phyloP scores from a whole-genome alignment of 2,113 vertebrate genomes.

The Cyphomyrus discorhynchus region DNA sequence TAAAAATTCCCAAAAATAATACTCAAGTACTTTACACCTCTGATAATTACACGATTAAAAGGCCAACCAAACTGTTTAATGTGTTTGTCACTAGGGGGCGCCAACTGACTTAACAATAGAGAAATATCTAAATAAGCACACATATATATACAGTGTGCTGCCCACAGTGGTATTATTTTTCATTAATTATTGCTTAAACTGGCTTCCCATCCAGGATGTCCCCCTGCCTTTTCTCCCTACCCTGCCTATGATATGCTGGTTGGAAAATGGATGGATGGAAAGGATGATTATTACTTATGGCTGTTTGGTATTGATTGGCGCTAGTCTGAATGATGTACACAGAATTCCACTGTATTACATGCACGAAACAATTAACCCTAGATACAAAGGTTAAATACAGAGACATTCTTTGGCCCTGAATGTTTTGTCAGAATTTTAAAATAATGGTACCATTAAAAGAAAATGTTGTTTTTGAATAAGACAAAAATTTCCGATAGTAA shows the following conservation, averaged over 20 bases:
- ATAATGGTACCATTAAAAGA: background rate
- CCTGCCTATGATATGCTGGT: background rate
- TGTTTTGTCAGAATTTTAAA: background rate
- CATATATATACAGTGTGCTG: background rate
- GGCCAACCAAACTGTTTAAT: background rate
- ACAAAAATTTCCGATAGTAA: background rate
- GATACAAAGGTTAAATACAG: background rate
- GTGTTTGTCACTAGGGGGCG: background rate
- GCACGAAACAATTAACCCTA: background rate
- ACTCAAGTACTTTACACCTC: no score
- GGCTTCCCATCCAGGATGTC: background rate
- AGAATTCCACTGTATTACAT: background rate
- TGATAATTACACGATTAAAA: background rate
- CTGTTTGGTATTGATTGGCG: background rate
- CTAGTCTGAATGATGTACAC: background rate
- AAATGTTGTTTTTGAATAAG: background rate
- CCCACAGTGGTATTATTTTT: background rate
- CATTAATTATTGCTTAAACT: background rate
- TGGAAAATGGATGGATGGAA: background rate
- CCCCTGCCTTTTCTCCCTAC: background rate
- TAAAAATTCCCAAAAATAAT: no score
- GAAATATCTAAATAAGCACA: background rate
- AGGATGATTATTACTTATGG: background rate
- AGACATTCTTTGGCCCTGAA: background rate
- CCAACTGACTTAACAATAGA: background rate